Percentiles rank a stretch among this genome's conserved stretches.
Conservation (phyloP, 2,113 vertebrate species). For the Paedocypris sp. region DNA sequence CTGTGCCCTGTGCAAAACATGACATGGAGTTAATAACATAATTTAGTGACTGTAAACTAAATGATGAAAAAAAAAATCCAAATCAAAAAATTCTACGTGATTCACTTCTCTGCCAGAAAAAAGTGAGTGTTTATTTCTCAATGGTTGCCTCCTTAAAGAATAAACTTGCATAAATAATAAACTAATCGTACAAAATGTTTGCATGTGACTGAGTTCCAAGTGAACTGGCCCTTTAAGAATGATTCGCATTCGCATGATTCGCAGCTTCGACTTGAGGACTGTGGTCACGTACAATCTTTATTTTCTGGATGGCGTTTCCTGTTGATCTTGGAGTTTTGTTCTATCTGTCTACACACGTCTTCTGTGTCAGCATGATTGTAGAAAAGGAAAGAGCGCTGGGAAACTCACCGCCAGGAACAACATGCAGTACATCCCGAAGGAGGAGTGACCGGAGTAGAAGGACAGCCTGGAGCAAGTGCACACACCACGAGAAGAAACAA, state of each 20-base stretch:
- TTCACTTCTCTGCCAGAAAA: too few relatives aligned
- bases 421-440: slow-evolving; percentile 98
- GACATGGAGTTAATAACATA: too few relatives aligned
- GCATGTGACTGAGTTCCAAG: too few relatives aligned
- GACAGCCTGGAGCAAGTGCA: slow-evolving; percentile 64
- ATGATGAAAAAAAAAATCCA: too few relatives aligned
- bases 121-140: too few relatives aligned
- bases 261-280: background rate
- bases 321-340: background rate
- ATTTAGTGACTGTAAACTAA: too few relatives aligned
- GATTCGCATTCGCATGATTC: background rate
- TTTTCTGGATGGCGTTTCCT: background rate
- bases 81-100: too few relatives aligned
- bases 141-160: too few relatives aligned
- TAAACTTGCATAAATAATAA: too few relatives aligned
- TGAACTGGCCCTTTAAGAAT: background rate
- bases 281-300: background rate
- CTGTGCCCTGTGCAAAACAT: too few relatives aligned
- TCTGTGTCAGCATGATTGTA: slow-evolving; percentile 6
- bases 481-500: background rate
- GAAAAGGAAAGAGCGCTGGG: background rate
- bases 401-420: slow-evolving; percentile 84
- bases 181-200: too few relatives aligned
- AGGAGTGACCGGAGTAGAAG: slow-evolving; percentile 94
- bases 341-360: slow-evolving; percentile 4